These are phyloP conservation scores for Emydoidea blandingii DNA, from an alignment of 2,797 vertebrate genomes.

Conservation along the genomic window DNA sequence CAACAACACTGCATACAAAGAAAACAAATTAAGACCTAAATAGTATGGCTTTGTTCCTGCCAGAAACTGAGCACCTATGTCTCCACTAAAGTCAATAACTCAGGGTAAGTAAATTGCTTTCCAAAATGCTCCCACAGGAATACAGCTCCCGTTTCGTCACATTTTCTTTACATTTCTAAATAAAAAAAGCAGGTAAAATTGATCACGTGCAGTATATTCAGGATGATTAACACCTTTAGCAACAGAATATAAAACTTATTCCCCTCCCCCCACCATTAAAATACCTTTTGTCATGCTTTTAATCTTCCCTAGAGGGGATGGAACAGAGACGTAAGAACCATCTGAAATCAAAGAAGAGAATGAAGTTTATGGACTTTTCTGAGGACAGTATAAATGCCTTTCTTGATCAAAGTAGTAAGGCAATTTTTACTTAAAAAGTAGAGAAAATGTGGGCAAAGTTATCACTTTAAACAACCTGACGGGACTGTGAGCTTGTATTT, in stretches of 20 bases:
- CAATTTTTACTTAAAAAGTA: background rate
- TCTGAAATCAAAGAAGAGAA: conserved; percentile 84
- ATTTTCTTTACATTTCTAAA: background rate
- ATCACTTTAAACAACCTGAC: background rate
- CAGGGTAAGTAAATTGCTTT: background rate
- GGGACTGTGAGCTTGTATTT: background rate
- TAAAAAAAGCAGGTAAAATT: background rate
- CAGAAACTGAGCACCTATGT: background rate
- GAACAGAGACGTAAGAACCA: conserved; percentile 95
- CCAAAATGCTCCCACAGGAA: background rate
- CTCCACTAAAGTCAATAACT: background rate
- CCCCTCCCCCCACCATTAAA: background rate
- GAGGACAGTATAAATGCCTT: background rate
- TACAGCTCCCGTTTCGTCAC: background rate
- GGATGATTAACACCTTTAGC: background rate
- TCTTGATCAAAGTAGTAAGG: background rate
- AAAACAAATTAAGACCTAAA: background rate
- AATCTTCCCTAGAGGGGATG: conserved; percentile 96
- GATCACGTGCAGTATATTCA: background rate
- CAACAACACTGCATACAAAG: background rate
- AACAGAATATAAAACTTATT: conserved; percentile 9
- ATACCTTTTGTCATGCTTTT: conserved; percentile 99
- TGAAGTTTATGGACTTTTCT: background rate
- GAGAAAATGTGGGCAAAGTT: background rate
- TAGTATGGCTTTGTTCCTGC: background rate